Conservation (phyloP, 2,797 vertebrate species). For the Falco peregrinus region DNA sequence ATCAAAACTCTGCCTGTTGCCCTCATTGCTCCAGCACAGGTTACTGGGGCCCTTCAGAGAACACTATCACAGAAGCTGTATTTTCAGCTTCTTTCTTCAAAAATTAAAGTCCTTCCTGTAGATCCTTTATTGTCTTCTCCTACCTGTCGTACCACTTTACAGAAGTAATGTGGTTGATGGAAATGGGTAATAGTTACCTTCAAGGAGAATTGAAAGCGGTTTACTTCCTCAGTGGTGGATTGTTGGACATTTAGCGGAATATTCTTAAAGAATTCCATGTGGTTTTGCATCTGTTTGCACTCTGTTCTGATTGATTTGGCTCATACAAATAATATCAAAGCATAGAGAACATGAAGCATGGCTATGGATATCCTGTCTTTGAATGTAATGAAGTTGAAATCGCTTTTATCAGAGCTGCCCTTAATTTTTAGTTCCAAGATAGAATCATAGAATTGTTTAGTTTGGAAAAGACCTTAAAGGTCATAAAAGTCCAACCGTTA, state of each 20-base stretch:
- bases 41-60: neutral
- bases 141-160: neutral
- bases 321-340: neutral
- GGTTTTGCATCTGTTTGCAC: neutral
- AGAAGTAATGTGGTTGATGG: neutral
- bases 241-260: neutral
- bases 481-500: too few relatives aligned
- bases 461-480: too few relatives aligned
- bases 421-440: neutral
- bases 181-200: too few relatives aligned
- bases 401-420: neutral
- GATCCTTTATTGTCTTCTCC: neutral
- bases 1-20: neutral
- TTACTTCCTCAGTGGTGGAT: neutral
- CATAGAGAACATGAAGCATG: neutral
- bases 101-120: neutral
- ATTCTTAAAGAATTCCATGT: neutral
- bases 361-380: neutral
- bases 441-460: neutral
- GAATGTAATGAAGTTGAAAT: neutral
- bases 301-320: neutral
- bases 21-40: rapidly evolving
- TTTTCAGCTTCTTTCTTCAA: neutral
- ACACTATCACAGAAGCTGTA: rapidly evolving
- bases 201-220: too few relatives aligned